A percentile compares a stretch with the other conserved stretches of the same genome.
These are phyloP conservation scores for Anodontia alba DNA, from an alignment of 2,888 invertebrate species.

Conservation along the genomic window DNA sequence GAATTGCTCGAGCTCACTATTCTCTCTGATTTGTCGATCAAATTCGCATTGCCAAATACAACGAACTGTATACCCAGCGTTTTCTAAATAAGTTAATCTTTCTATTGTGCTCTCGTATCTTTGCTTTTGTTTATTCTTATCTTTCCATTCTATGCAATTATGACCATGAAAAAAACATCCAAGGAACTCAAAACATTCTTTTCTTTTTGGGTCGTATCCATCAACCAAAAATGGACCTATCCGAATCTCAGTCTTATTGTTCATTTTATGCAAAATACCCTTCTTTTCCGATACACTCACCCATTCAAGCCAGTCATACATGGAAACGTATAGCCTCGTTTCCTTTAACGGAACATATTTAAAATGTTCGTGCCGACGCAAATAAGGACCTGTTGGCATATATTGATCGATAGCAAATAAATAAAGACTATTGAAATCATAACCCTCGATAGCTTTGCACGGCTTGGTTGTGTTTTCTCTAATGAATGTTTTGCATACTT, in stretches of 20 bases:
- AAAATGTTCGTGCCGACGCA: neutral
- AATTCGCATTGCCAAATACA: conserved; percentile 14
- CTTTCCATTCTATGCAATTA: neutral
- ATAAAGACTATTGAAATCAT: conserved; percentile 11
- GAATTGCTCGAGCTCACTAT: neutral
- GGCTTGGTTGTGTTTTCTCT: neutral
- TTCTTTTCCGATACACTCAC: neutral
- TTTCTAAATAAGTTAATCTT: neutral
- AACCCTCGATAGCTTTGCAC: conserved; percentile 11
- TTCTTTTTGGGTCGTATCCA: neutral
- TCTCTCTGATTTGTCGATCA: neutral
- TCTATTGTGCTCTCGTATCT: neutral
- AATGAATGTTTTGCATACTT: conserved; percentile 20
- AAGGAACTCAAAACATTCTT: neutral
- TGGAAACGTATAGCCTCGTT: neutral
- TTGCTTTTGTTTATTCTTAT: neutral
- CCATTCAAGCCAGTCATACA: neutral
- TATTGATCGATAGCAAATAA: neutral
- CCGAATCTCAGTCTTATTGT: neutral
- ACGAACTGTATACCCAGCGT: neutral
- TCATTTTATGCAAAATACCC: neutral
- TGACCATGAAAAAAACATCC: conserved; percentile 8
- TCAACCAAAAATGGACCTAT: neutral
- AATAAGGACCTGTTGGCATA: neutral
- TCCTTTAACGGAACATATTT: neutral